Base-by-base conservation (phyloP, 2,113 vertebrate genomes). In the Malurus cyaneus region DNA sequence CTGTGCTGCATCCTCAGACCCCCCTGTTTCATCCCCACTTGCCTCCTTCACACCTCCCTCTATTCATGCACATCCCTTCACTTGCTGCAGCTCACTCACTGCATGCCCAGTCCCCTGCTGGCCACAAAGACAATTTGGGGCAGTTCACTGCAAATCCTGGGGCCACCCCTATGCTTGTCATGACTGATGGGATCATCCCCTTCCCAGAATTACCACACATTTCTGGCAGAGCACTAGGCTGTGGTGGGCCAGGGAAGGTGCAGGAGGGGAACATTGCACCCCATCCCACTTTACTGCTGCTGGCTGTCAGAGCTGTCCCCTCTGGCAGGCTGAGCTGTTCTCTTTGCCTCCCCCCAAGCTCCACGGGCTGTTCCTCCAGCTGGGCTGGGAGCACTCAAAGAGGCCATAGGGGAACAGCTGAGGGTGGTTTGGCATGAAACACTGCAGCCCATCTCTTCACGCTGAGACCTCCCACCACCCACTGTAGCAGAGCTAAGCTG, bases 51-150 rank as follows among this genome's bases (percentile, higher is more conserved):
- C 34, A 24, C 7, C 26, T 77, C 20, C 4, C 3, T 87, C 26
- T n/a, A 31, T 36, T 70, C 9, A 20, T 14, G 2, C 26, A 36
- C n/a, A 42, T 44, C 7, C 12, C 31, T 25, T 83, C 1, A 2
- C 18, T 57, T 49, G 8, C 26, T 4, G 1, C 47, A 82, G 19
- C 7, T 19, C 16, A 20, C 25, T n/a, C 0, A 0, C n/a, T 50
- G 21, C 59, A 56, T 42, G 8, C 24, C 16, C 0, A 1, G 4
- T 64, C 29, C 49, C 72, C 49, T 3, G 1, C 39, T 4, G 3
- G 34, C 57, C 47, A 56, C 0, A 23, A 66, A 49, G 17, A 11
- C 77, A 89, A 20, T 16, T 65, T 44, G 25, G 31, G 16, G 28
- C 14, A 49, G 34, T 31, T 64, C 47, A 20, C 23, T 79, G 11